These are phyloP conservation scores for Athalia cordata DNA, from an alignment of 2,888 invertebrate species.

Conservation along the genomic window DNA sequence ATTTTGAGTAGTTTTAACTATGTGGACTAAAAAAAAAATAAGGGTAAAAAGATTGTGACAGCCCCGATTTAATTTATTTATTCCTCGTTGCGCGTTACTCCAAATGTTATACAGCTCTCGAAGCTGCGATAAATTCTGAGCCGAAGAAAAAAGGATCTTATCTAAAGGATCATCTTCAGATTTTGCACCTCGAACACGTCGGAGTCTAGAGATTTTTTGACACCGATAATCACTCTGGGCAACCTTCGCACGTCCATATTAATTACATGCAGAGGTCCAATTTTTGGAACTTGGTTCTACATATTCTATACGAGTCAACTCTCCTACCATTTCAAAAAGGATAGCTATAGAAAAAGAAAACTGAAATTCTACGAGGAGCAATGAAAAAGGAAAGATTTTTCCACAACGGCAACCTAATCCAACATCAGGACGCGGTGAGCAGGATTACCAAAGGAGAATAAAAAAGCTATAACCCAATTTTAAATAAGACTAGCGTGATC, in stretches of 20 bases:
- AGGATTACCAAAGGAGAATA: not conserved
- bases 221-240: not conserved
- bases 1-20: not conserved
- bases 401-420: not conserved
- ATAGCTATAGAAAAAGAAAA: too few relatives aligned
- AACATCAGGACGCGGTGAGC: not conserved
- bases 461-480: conserved; percentile 5
- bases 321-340: too few relatives aligned
- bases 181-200: conserved; percentile 34
- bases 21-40: not conserved
- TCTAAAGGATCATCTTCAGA: not conserved
- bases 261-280: too few relatives aligned
- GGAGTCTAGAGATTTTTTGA: conserved; percentile 1
- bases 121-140: conserved; percentile 19
- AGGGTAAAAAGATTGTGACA: too few relatives aligned
- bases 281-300: too few relatives aligned
- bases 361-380: not conserved
- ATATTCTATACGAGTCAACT: too few relatives aligned
- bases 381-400: not conserved
- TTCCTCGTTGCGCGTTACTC: too few relatives aligned
- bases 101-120: not conserved
- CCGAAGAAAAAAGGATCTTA: conserved; percentile 24
- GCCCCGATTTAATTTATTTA: too few relatives aligned
- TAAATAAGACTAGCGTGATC: not conserved
- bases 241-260: conserved; percentile 19